Percentiles rank a stretch among this genome's conserved stretches.
Conservation (phyloP, 2,888 invertebrate genomes). For the Drosophila parthenogenetica region DNA sequence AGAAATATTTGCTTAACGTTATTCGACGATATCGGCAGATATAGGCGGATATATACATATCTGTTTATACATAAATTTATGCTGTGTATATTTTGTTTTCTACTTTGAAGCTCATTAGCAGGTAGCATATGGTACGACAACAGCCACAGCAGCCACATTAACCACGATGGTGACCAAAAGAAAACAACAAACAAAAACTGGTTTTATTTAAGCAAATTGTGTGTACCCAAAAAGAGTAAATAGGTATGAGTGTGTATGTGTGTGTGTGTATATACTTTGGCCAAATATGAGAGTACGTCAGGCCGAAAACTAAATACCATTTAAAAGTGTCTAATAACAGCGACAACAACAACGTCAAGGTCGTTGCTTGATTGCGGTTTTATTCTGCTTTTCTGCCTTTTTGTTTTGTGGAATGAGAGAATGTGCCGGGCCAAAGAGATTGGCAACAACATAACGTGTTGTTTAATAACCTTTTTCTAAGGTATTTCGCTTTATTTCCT, state of each 20-base stretch:
- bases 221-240: slow-evolving; percentile 9
- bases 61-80: background rate
- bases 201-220: slow-evolving; percentile 45
- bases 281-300: slow-evolving; percentile 65
- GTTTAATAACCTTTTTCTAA: slow-evolving; percentile 70
- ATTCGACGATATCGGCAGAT: slow-evolving; percentile 15
- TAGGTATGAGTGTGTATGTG: background rate
- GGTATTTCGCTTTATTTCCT: slow-evolving; percentile 74
- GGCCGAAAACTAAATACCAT: slow-evolving; percentile 66
- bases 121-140: slow-evolving; percentile 74
- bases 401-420: slow-evolving; percentile 35
- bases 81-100: slow-evolving; percentile 51
- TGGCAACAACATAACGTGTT: slow-evolving; percentile 58
- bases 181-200: slow-evolving; percentile 43
- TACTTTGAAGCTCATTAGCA: slow-evolving; percentile 78
- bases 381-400: slow-evolving; percentile 33
- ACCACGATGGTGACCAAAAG: slow-evolving; percentile 47
- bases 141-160: slow-evolving; percentile 30
- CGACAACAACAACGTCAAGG: slow-evolving; percentile 66
- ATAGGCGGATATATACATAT: slow-evolving; percentile 17
- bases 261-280: slow-evolving; percentile 12
- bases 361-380: slow-evolving; percentile 78
- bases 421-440: slow-evolving; percentile 49
- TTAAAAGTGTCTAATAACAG: slow-evolving; percentile 73
- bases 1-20: slow-evolving; percentile 65